Conservation (phyloP, 2,113 vertebrate genomes). For the Leptocoma aspasia region DNA sequence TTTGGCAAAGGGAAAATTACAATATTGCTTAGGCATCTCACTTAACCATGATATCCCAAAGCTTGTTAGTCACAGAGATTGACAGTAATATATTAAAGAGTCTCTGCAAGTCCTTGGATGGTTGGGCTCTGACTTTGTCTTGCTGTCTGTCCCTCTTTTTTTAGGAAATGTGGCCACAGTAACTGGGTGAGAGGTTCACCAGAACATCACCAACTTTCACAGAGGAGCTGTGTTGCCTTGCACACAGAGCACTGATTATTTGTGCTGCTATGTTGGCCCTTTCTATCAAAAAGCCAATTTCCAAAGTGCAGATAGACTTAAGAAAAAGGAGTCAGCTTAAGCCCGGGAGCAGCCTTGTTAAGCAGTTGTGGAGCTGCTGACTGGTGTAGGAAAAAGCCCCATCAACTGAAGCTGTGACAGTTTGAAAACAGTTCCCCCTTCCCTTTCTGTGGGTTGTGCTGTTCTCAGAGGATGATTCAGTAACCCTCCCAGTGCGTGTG, state of each 20-base stretch:
- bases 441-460: neutral
- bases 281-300: neutral
- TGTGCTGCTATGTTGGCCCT: neutral
- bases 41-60: neutral
- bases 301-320: neutral
- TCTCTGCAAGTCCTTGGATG: neutral
- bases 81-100: neutral
- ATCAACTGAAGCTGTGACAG: neutral
- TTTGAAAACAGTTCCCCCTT: neutral
- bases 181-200: neutral
- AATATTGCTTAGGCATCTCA: neutral
- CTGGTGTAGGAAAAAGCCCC: neutral
- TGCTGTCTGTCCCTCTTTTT: neutral
- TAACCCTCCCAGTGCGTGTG: neutral
- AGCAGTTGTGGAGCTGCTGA: neutral
- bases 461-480: neutral
- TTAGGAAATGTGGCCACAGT: neutral
- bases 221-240: neutral
- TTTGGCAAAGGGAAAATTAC: neutral
- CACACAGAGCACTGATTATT: neutral
- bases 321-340: neutral
- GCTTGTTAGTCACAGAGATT: neutral
- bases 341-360: neutral
- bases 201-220: neutral
- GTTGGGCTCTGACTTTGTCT: neutral